phyloP scores from a whole-genome alignment of 2,113 vertebrate species.

The Megaleporinus macrocephalus region DNA sequence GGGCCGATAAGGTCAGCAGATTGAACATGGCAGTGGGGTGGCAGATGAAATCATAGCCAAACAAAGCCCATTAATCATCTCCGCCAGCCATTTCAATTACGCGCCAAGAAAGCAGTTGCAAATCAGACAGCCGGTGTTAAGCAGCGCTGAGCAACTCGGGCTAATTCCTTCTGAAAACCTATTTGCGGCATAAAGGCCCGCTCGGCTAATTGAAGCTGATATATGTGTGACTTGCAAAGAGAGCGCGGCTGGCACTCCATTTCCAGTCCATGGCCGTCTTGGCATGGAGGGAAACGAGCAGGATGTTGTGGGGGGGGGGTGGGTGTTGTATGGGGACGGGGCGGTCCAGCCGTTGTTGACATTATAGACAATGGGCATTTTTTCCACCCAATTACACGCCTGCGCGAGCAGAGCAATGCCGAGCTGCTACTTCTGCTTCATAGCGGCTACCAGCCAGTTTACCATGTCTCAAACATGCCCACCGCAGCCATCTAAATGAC shows the following conservation, averaged over 20 bases:
- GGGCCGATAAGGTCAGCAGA: slow-evolving; percentile 23
- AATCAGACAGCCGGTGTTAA: slow-evolving; percentile 22
- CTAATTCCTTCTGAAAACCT: slow-evolving; percentile 56
- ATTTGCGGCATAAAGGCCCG: slow-evolving; percentile 35
- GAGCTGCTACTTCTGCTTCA: neutral
- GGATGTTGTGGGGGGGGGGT: neutral
- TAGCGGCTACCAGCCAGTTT: neutral
- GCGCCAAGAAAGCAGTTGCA: slow-evolving; percentile 10
- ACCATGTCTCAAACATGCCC: neutral
- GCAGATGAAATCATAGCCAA: slow-evolving; percentile 35
- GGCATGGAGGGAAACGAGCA: slow-evolving; percentile 16
- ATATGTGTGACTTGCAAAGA: slow-evolving; percentile 36
- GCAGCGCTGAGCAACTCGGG: slow-evolving; percentile 17
- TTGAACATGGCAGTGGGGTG: slow-evolving; percentile 15
- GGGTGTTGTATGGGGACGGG: neutral
- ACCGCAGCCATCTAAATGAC: neutral
- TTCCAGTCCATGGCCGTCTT: slow-evolving; percentile 18
- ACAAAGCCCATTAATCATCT: slow-evolving; percentile 51
- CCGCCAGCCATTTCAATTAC: slow-evolving; percentile 40
- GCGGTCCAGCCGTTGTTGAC: slow-evolving; percentile 26
- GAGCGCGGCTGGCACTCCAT: slow-evolving; percentile 3
- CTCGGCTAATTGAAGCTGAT: slow-evolving; percentile 53
- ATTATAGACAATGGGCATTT: slow-evolving; percentile 11
- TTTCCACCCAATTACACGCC: slow-evolving; percentile 28
- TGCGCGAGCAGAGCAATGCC: neutral